A percentile compares a stretch with the other conserved stretches of the same genome.
phyloP scores from a whole-genome alignment of 1,140 invertebrate genomes.

The Ceratosolen solmsi region DNA sequence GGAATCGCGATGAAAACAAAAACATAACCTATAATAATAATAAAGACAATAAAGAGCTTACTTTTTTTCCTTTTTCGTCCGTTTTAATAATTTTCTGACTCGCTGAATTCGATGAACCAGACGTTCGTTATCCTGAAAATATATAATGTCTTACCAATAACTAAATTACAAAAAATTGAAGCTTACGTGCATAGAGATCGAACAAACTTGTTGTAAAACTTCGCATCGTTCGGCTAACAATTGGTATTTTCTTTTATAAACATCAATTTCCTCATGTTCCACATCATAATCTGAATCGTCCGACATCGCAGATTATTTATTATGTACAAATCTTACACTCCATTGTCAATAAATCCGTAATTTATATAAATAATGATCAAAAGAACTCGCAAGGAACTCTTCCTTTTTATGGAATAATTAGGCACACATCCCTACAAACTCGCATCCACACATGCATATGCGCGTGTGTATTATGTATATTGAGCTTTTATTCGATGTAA shows the following conservation, averaged over 20 bases:
- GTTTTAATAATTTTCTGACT: constrained; percentile 69
- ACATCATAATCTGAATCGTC: constrained; percentile 66
- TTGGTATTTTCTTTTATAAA: constrained; percentile 72
- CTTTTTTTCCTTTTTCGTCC: constrained; percentile 72
- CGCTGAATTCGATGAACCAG: constrained; percentile 72
- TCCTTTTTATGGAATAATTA: not conserved
- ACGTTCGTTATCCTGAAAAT: constrained; percentile 72
- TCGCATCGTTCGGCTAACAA: constrained; percentile 70
- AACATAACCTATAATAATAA: constrained; percentile 65
- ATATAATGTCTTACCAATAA: constrained; percentile 39
- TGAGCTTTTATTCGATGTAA: not conserved
- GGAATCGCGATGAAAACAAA: constrained; percentile 10
- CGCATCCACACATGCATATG: not conserved
- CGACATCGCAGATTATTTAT: constrained; percentile 56
- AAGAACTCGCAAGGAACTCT: not conserved
- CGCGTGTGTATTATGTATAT: not conserved
- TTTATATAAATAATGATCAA: not conserved
- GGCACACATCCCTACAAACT: not conserved
- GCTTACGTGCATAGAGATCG: constrained; percentile 11
- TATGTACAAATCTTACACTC: constrained; percentile 5
- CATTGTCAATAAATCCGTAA: constrained; percentile 3
- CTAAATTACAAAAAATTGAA: constrained; percentile 27
- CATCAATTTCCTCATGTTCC: constrained; percentile 67
- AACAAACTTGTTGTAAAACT: constrained; percentile 70
- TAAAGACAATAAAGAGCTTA: constrained; percentile 66